phyloP scores from a whole-genome alignment of 2,888 invertebrate species.

The Gryllus longicercus region DNA sequence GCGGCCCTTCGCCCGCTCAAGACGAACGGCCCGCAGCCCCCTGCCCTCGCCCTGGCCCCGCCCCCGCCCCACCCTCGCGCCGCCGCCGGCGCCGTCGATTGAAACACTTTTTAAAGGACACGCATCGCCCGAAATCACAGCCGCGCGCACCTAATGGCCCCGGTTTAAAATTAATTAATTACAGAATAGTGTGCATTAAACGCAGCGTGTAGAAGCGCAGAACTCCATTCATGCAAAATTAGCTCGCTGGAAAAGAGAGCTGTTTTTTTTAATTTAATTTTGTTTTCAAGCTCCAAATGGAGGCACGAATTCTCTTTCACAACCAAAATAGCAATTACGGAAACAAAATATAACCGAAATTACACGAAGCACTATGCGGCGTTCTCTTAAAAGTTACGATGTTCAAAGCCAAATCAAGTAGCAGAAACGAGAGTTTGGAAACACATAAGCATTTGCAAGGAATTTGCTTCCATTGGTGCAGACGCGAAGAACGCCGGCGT shows the following conservation, averaged over 20 bases:
- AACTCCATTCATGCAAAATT: slow-evolving; percentile 17
- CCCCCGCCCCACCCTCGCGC: neutral
- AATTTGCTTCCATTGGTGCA: too few species aligned
- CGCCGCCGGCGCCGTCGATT: neutral
- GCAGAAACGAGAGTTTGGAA: too few species aligned
- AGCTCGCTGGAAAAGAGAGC: slow-evolving; percentile 3
- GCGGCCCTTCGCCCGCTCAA: neutral
- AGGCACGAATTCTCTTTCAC: neutral
- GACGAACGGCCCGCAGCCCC: neutral
- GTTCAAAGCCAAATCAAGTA: neutral
- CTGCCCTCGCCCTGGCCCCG: neutral
- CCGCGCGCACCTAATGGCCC: neutral
- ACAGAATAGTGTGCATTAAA: slow-evolving; percentile 6
- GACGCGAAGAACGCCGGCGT: too few species aligned
- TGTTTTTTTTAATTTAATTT: neutral
- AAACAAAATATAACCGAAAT: neutral
- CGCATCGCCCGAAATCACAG: slow-evolving; percentile 17
- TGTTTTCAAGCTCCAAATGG: neutral
- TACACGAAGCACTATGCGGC: neutral
- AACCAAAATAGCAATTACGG: neutral
- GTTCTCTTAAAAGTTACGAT: neutral
- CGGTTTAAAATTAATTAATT: slow-evolving; percentile 17
- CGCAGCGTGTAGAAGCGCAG: slow-evolving; percentile 9
- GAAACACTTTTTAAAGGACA: slow-evolving; percentile 9
- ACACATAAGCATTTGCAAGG: too few species aligned